Evolutionary conservation across 1,140 invertebrate species (phyloP).

Genomic region (Pinna nobilis): DNA sequence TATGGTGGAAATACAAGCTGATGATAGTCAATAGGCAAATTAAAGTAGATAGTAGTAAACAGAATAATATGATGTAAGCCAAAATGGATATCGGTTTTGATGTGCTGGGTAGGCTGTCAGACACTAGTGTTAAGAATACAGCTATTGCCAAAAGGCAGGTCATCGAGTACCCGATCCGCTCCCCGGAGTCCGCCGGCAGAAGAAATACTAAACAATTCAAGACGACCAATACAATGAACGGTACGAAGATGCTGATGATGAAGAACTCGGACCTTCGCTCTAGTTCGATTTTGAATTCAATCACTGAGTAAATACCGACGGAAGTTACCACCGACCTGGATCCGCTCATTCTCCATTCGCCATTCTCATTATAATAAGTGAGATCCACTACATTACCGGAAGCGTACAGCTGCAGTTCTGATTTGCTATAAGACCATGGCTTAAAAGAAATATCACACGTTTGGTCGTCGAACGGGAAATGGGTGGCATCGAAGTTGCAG

Average conservation of each 20-base stretch:
- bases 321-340: slow-evolving; percentile 6
- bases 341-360: slow-evolving; percentile 16
- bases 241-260: slow-evolving; percentile 49
- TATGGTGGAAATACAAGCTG: slow-evolving; percentile 11
- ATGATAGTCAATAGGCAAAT: slow-evolving; percentile 22
- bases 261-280: slow-evolving; percentile 40
- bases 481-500: slow-evolving; percentile 84
- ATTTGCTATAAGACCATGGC: slow-evolving; percentile 90
- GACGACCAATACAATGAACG: slow-evolving; percentile 44
- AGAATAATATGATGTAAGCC: slow-evolving; percentile 11
- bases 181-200: slow-evolving; percentile 52
- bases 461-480: slow-evolving; percentile 88
- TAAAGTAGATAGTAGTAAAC: slow-evolving; percentile 5
- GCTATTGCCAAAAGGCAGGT: slow-evolving; percentile 50
- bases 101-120: slow-evolving; percentile 49
- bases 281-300: slow-evolving; percentile 45
- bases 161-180: slow-evolving; percentile 52
- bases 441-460: slow-evolving; percentile 97
- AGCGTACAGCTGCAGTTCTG: slow-evolving; percentile 16
- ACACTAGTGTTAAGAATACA: slow-evolving; percentile 52
- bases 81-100: slow-evolving; percentile 34
- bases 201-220: slow-evolving; percentile 47
- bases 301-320: slow-evolving; percentile 31
- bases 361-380: slow-evolving; percentile 27
- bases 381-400: background rate